A percentile compares a stretch with the other conserved stretches of the same genome.
These are phyloP conservation scores for Eutrigla gurnardus DNA, from an alignment of 2,797 vertebrate genomes.

Conservation along the genomic window DNA sequence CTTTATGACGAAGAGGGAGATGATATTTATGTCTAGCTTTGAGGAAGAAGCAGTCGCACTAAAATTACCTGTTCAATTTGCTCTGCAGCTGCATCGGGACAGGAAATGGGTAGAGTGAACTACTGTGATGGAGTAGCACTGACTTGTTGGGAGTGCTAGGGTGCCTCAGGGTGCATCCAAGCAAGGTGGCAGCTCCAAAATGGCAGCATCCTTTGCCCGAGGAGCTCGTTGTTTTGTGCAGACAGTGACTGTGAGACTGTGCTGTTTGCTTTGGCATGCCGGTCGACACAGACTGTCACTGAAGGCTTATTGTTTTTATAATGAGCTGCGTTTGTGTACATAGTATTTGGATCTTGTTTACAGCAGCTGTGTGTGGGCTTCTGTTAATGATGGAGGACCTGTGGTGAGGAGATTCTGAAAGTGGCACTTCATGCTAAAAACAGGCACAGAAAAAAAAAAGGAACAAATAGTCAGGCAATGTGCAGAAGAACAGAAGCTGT, in stretches of 20 bases:
- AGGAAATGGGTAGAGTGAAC: not conserved
- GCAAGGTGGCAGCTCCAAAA: slow-evolving; percentile 17
- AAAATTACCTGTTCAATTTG: slow-evolving; percentile 4
- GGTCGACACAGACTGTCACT: not conserved
- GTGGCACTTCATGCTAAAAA: slow-evolving; percentile 26
- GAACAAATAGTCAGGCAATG: slow-evolving; percentile 8
- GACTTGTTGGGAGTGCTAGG: slow-evolving; percentile 3
- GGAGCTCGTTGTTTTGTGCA: slow-evolving; percentile 2
- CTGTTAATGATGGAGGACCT: slow-evolving; percentile 35
- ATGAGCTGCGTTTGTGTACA: slow-evolving; percentile 25
- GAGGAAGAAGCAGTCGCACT: not conserved
- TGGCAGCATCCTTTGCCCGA: slow-evolving; percentile 17
- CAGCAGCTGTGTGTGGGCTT: slow-evolving; percentile 33
- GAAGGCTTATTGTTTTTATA: slow-evolving; percentile 21
- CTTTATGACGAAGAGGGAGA: not conserved
- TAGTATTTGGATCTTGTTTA: slow-evolving; percentile 20
- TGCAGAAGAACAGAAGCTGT: slow-evolving; percentile 2
- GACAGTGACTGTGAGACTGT: slow-evolving; percentile 13
- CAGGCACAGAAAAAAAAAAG: slow-evolving; percentile 14
- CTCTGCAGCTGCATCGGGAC: slow-evolving; percentile 1
- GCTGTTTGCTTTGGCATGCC: not conserved
- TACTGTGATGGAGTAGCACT: slow-evolving; percentile 7
- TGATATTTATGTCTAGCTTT: slow-evolving; percentile 16
- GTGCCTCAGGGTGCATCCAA: slow-evolving; percentile 5
- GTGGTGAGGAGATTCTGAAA: slow-evolving; percentile 17